Base-by-base conservation (phyloP, 1,140 invertebrate species). In the Penaeus vannamei region DNA sequence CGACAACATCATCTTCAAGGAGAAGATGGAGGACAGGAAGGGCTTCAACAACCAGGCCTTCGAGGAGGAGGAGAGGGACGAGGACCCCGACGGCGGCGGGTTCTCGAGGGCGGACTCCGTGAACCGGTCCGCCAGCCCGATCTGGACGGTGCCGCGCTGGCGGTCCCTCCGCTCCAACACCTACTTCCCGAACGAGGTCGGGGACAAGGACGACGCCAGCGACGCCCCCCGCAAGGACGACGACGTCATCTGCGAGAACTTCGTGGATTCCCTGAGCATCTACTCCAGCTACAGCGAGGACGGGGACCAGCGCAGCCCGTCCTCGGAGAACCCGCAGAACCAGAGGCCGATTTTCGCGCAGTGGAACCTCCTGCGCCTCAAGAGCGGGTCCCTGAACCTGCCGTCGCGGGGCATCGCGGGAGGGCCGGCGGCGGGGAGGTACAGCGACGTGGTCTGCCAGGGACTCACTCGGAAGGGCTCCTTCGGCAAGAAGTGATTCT, bases 121-220 rank as follows among this genome's bases (percentile, higher is more conserved):
- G 20, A 53, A 72, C 3, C 64, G 64, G 23, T 19, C 10, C 1
- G 23, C 62, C 3, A 32, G 36, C 12, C 66, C 82, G 2, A 62
- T 89, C 26, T 89, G 81, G 81, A 89, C 87, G 36, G 19, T 84
- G 69, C 81, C 87, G 36, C 80, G 76, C 20, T 89, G 87, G 87
- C 77, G 53, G 60, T 72, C 81, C 23, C 66, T 23, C 17, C 66
- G 69, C 23, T 84, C 81, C 1, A 84, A 77, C 10, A 36, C 87
- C 2, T 89, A 89, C 69, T 89, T 89, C 66, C 81, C 82, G 22
- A 76, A 84, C n/a, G 36, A 60, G 10, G 22, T 84, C 60, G 29
- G 42, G 22, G 29, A 20, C 19, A 76, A 32, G 10, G 26, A 76
- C 26, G 8, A 36, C 42, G 19, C 26, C 19, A 29, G 17, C 26